phyloP scores from a whole-genome alignment of 2,888 invertebrate species.

The Coelinius sp. region DNA sequence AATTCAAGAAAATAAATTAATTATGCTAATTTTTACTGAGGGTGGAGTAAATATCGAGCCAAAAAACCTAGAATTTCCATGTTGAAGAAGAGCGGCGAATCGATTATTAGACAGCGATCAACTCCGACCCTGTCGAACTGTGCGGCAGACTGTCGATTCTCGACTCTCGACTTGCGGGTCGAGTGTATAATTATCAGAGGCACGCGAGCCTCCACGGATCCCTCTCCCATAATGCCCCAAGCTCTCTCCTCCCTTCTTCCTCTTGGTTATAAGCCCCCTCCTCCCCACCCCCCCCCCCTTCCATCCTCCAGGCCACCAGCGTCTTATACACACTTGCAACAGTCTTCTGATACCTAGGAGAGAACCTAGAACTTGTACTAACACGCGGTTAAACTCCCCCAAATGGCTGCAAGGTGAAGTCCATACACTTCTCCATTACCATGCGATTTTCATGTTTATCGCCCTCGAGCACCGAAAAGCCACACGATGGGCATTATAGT shows the following conservation, averaged over 20 bases:
- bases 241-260: conserved; percentile 46
- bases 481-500: conserved; percentile 64
- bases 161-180: conserved; percentile 52
- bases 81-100: conserved; percentile 51
- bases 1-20: conserved; percentile 38
- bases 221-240: conserved; percentile 53
- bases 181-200: conserved; percentile 68
- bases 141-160: conserved; percentile 59
- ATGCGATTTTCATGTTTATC: conserved; percentile 68
- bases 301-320: background rate
- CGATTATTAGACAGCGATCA: conserved; percentile 70
- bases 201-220: conserved; percentile 64
- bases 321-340: conserved; percentile 46
- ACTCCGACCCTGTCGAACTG: conserved; percentile 68
- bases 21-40: conserved; percentile 25
- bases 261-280: conserved; percentile 18
- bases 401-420: conserved; percentile 32
- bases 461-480: conserved; percentile 64
- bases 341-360: conserved; percentile 12
- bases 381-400: conserved; percentile 31
- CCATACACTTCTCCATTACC: conserved; percentile 57
- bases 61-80: conserved; percentile 62
- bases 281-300: conserved; percentile 28
- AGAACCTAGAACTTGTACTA: conserved; percentile 25
- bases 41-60: background rate